Evolutionary conservation across 2,888 invertebrate genomes (phyloP), one percentile per base, ranked within the genome.

Genomic region (Hyposoter dolosus): DNA sequence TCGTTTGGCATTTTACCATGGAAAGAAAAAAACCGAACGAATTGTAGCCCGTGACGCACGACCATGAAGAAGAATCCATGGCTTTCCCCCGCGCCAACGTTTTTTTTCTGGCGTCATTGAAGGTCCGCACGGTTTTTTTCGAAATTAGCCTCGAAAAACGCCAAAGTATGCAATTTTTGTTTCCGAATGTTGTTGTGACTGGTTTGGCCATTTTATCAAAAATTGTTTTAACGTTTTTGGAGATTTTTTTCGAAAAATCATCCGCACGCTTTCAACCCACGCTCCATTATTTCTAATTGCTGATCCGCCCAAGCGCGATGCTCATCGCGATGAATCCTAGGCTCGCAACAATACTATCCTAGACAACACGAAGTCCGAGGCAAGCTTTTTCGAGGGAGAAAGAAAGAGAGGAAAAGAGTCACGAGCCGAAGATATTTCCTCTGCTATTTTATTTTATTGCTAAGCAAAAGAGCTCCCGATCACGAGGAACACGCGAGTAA

Each of bases 281-380:
- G 23, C 66, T 89, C 88, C 84, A 87, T 85, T 86, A 88, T 89
- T 88, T 87, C 85, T 87, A 88, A 87, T 84, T 86, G 82, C 53
- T 78, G 68, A 86, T 32, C 82, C 66, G 84, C 72, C 71, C 88
- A 47, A 82, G 28, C 82, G 28, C 82, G 65, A 77, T 85, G 87
- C 86, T 89, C 86, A 88, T 90, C 89, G 71, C 65, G 79, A 75
- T 75, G 45, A 79, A 82, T 79, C 78, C 28, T 74, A 75, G 75
- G 45, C 50, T 50, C 19, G 23, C 17, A 66, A 90, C 86, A 90
- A 88, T n/a, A 72, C 50, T 79, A 66, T 72, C 74, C 72, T 32
- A 17, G 43, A 68, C 43, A 71, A 40, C 82, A 85, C 79, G 77
- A 85, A 71, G 68, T 72, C 45, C 47, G 28, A 75, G 72, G 68